Evolutionary conservation across 2,888 invertebrate species (phyloP).

Genomic region (Meteorus colon): DNA sequence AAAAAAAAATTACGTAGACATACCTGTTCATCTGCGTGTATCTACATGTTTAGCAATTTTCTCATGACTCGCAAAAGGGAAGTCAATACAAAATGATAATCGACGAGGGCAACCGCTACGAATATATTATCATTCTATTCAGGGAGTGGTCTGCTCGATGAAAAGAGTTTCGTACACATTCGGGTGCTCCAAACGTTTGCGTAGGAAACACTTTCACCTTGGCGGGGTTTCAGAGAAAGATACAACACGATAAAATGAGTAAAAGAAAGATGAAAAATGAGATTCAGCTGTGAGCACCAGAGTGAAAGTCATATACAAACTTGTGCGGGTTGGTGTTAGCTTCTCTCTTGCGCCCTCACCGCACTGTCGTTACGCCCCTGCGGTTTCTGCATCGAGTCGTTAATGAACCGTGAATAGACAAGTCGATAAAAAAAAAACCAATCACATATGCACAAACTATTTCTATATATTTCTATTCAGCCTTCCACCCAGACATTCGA

Average conservation of each 20-base stretch:
- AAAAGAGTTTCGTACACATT: conserved; percentile 48
- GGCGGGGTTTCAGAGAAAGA: conserved; percentile 45
- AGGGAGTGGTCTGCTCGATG: conserved; percentile 44
- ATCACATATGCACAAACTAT: not conserved
- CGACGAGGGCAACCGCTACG: conserved; percentile 4
- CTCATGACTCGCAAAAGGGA: conserved; percentile 24
- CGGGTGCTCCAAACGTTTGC: conserved; percentile 46
- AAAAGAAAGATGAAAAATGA: conserved; percentile 1
- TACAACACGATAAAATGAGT: conserved; percentile 33
- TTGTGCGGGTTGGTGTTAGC: not conserved
- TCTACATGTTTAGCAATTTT: not conserved
- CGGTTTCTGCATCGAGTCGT: not conserved
- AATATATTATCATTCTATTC: conserved; percentile 43
- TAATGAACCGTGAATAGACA: conserved; percentile 18
- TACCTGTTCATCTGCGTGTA: conserved; percentile 4
- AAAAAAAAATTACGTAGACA: not conserved
- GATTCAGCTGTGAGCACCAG: conserved; percentile 14
- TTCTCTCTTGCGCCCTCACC: not conserved
- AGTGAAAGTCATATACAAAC: conserved; percentile 23
- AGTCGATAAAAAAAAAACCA: not conserved
- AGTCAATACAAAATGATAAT: conserved; percentile 12
- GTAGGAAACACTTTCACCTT: conserved; percentile 60
- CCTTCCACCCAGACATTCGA: not conserved
- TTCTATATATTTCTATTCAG: not conserved
- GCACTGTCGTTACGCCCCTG: conserved; percentile 20